Conservation (phyloP, 2,888 invertebrate genomes). For the Drepanosiphum platanoidis region DNA sequence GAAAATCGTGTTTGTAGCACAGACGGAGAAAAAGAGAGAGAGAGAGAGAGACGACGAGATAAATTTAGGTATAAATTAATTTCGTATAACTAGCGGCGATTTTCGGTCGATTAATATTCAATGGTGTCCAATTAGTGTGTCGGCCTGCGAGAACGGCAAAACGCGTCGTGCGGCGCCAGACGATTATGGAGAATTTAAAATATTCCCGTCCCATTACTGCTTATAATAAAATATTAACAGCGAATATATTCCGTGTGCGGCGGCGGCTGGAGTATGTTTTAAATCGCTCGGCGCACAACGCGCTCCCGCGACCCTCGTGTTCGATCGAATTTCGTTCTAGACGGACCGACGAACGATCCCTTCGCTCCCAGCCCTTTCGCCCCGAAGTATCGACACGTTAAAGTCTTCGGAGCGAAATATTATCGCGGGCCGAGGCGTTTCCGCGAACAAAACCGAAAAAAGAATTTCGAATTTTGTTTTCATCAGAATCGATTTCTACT, state of each 20-base stretch:
- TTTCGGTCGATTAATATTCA: slow-evolving; percentile 1
- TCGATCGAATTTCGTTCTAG: background rate
- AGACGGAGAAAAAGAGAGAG: too few relatives aligned
- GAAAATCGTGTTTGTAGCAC: background rate
- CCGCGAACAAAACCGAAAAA: too few relatives aligned
- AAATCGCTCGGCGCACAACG: background rate
- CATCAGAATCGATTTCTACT: too few relatives aligned
- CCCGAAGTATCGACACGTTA: background rate
- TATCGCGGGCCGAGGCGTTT: too few relatives aligned
- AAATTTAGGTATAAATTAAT: background rate
- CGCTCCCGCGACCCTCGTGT: background rate
- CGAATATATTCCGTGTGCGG: background rate
- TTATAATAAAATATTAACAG: background rate
- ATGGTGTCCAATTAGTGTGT: background rate
- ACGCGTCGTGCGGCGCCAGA: background rate
- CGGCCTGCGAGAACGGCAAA: background rate
- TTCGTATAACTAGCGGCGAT: background rate
- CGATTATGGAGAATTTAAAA: background rate
- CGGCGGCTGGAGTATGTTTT: background rate
- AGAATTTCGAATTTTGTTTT: too few relatives aligned
- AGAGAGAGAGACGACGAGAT: background rate
- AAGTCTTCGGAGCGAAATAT: background rate
- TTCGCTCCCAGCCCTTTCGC: background rate
- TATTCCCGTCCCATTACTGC: background rate
- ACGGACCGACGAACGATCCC: background rate